A percentile compares a stretch with the other conserved stretches of the same genome.
Evolutionary conservation across 2,888 invertebrate genomes (phyloP).

Genomic region (Ormyrus thymus): DNA sequence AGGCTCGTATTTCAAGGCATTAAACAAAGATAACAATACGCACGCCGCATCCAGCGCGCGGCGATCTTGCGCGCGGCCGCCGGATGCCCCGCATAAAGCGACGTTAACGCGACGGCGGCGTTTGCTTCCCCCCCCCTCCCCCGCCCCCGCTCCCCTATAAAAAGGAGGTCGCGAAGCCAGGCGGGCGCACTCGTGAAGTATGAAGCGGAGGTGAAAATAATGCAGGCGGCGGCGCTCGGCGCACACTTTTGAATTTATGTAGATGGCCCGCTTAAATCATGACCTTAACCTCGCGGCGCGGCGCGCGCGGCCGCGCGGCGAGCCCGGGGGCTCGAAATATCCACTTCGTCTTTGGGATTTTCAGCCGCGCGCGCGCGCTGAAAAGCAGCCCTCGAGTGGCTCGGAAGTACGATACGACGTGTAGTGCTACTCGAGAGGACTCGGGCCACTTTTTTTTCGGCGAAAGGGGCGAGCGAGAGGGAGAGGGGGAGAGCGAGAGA

Average conservation of each 20-base stretch:
- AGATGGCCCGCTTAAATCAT: constrained; percentile 56
- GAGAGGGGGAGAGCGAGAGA: background rate
- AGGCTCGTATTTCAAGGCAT: no score
- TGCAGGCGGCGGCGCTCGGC: constrained; percentile 54
- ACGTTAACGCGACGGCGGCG: constrained; percentile 31
- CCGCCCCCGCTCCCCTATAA: constrained; percentile 20
- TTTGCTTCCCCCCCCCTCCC: no score
- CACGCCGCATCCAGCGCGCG: background rate
- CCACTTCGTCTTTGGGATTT: constrained; percentile 39
- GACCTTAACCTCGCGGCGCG: constrained; percentile 49
- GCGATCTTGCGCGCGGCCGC: background rate
- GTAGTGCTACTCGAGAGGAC: constrained; percentile 50
- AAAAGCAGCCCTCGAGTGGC: constrained; percentile 49
- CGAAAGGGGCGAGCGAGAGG: no score
- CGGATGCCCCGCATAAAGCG: constrained; percentile 11
- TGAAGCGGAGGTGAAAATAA: constrained; percentile 60
- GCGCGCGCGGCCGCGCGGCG: background rate
- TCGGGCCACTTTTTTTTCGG: constrained; percentile 32
- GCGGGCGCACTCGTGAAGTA: constrained; percentile 49
- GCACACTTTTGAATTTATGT: constrained; percentile 59
- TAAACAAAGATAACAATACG: no score
- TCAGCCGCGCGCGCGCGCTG: constrained; percentile 14
- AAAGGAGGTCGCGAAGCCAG: constrained; percentile 40
- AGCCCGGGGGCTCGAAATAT: constrained; percentile 53
- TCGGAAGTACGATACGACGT: constrained; percentile 33